Conservation (phyloP, 2,797 vertebrate species). For the Hemitrygon akajei region DNA sequence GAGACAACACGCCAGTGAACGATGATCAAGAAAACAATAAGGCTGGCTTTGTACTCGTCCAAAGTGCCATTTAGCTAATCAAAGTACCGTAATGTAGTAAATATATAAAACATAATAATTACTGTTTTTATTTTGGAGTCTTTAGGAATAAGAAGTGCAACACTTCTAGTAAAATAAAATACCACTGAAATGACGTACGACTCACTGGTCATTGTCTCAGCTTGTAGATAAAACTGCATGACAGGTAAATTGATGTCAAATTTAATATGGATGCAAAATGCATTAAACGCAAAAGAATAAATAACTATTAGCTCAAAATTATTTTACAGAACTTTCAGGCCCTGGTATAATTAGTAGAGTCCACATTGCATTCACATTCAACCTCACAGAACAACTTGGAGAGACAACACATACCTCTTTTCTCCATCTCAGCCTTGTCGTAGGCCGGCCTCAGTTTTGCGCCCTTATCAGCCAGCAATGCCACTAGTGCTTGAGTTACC, state of each 20-base stretch:
- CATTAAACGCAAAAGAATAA: neutral
- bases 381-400: too few relatives aligned
- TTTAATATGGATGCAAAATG: neutral
- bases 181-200: constrained; percentile 30
- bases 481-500: constrained; percentile 93
- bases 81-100: neutral
- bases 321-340: neutral
- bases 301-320: neutral
- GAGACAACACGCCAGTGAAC: constrained; percentile 62
- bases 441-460: constrained; percentile 80
- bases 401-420: constrained; percentile 70
- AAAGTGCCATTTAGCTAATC: constrained; percentile 38
- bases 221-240: neutral
- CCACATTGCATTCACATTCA: neutral
- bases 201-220: constrained; percentile 31
- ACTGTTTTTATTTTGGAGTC: neutral
- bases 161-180: constrained; percentile 38
- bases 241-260: neutral
- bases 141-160: constrained; percentile 28
- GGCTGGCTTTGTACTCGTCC: constrained; percentile 48
- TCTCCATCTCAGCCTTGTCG: constrained; percentile 87
- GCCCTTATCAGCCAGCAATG: constrained; percentile 88
- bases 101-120: neutral
- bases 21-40: constrained; percentile 43
- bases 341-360: neutral